Conservation (phyloP, 2,797 vertebrate species). For the Morelia viridis region DNA sequence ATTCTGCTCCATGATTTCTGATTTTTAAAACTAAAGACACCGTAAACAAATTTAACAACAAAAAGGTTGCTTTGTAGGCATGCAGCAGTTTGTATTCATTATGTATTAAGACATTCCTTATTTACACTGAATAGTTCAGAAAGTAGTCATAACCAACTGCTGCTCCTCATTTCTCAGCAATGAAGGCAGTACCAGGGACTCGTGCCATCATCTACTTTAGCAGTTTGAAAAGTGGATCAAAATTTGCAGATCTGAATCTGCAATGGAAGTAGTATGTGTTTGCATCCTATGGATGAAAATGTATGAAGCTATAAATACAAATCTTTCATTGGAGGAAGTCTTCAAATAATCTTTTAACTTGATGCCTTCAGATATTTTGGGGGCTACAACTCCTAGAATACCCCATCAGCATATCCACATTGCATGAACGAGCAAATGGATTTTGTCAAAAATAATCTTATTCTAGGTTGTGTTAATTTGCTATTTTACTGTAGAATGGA, state of each 20-base stretch:
- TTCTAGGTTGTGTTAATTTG: neutral
- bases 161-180: neutral
- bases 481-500: neutral
- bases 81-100: neutral
- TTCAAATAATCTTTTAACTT: neutral
- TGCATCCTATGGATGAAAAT: neutral
- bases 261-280: neutral
- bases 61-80: neutral
- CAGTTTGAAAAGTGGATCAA: neutral
- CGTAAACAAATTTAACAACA: neutral
- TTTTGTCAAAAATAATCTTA: no score
- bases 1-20: neutral
- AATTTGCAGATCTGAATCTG: neutral
- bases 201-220: neutral
- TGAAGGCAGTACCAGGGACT: neutral
- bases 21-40: neutral
- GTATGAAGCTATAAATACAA: neutral
- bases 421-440: no score
- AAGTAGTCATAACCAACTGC: neutral
- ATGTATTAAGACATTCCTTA: neutral
- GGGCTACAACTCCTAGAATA: no score
- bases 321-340: neutral
- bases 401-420: no score
- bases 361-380: no score
- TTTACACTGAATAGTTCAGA: neutral